Evolutionary conservation across 2,888 invertebrate genomes (phyloP).

Genomic region (Muschampia plurimacula): DNA sequence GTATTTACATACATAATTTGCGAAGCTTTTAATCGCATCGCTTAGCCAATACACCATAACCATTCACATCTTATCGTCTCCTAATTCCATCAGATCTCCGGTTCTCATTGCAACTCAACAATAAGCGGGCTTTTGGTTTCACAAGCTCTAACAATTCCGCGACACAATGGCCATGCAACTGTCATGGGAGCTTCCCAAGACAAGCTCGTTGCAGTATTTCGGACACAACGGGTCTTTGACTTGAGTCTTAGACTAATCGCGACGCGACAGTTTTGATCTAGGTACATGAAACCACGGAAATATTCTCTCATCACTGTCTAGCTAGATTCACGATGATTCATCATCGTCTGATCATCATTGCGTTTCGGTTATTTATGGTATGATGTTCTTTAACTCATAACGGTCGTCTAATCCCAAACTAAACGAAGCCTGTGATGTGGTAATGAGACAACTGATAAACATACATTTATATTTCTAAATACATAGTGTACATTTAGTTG

Average conservation of each 20-base stretch:
- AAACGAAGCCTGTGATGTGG: too few species aligned
- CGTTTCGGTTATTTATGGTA: too few species aligned
- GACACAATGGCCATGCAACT: constrained; percentile 6
- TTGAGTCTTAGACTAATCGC: background rate
- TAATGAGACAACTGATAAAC: too few species aligned
- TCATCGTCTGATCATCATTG: too few species aligned
- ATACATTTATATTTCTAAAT: too few species aligned
- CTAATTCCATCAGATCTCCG: background rate
- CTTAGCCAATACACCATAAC: background rate
- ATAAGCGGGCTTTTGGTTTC: background rate
- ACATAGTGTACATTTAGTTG: too few species aligned
- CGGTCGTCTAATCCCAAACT: too few species aligned
- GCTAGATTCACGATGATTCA: too few species aligned
- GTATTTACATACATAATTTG: too few species aligned
- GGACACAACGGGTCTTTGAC: constrained; percentile 1
- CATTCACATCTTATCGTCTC: background rate
- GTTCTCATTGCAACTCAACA: background rate
- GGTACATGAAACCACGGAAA: too few species aligned
- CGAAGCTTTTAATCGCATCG: background rate
- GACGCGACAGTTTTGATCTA: background rate
- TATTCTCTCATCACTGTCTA: too few species aligned
- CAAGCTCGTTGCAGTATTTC: background rate
- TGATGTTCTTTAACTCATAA: too few species aligned
- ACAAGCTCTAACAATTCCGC: background rate
- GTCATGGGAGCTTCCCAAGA: constrained; percentile 7